A percentile compares a stretch with the other conserved stretches of the same genome.
These are phyloP conservation scores for Xestoiulus laeticollis DNA, from an alignment of 2,888 invertebrate genomes.

Conservation along the genomic window DNA sequence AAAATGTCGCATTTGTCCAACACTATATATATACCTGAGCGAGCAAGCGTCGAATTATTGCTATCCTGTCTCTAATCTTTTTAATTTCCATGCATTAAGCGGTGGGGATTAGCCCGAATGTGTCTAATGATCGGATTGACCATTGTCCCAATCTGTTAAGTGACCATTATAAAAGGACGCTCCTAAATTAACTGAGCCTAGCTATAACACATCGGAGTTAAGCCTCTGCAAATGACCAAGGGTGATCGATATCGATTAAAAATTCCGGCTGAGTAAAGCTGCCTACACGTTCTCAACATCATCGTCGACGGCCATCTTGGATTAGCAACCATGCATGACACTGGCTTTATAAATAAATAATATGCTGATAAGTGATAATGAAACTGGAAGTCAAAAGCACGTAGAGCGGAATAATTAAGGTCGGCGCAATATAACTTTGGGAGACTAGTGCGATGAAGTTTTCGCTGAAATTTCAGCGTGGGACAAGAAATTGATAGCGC, in stretches of 20 bases:
- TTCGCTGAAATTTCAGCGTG: neutral
- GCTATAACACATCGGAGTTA: neutral
- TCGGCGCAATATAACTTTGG: neutral
- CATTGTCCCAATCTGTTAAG: constrained; percentile 9
- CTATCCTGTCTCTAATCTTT: neutral
- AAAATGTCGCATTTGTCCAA: neutral
- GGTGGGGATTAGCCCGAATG: neutral
- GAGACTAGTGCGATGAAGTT: neutral
- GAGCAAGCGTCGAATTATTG: neutral
- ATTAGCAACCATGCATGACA: neutral
- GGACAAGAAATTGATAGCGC: neutral
- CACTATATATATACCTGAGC: neutral
- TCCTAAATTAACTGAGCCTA: neutral
- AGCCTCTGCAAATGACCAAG: neutral
- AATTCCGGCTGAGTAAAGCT: neutral
- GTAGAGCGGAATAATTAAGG: neutral
- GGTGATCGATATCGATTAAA: neutral
- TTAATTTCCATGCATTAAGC: constrained; percentile 1
- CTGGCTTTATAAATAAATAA: neutral
- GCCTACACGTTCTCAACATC: neutral
- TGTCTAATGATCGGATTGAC: neutral
- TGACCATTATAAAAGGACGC: neutral
- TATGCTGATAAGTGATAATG: neutral
- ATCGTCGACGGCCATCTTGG: neutral
- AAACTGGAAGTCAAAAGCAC: neutral